A percentile compares a stretch with the other conserved stretches of the same genome.
Evolutionary conservation across 2,797 vertebrate species (phyloP).

Genomic region (Morus bassanus): DNA sequence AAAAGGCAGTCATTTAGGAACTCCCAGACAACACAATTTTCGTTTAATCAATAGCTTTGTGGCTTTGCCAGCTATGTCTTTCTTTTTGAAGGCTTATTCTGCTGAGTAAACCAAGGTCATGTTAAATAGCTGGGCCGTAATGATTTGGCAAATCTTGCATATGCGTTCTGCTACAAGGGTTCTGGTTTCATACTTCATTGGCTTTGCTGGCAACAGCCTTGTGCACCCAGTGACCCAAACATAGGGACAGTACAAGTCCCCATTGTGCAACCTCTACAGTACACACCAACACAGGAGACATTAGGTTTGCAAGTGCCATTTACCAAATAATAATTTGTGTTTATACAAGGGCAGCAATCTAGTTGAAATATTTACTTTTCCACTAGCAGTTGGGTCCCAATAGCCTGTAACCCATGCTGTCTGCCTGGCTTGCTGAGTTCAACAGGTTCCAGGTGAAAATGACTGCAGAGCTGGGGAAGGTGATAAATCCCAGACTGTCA

Average conservation of each 20-base stretch:
- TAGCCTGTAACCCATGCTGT: conserved; percentile 5
- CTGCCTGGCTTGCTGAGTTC: conserved; percentile 28
- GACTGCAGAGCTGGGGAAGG: not conserved
- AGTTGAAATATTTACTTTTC: conserved; percentile 33
- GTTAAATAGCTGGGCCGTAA: conserved; percentile 62
- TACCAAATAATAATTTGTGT: conserved; percentile 47
- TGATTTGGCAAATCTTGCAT: conserved; percentile 59
- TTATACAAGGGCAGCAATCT: conserved; percentile 14
- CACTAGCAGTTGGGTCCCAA: conserved; percentile 4
- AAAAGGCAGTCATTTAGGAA: not conserved
- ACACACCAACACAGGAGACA: conserved; percentile 45
- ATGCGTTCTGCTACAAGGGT: conserved; percentile 36
- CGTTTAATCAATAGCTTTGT: conserved; percentile 55
- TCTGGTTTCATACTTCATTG: conserved; percentile 64
- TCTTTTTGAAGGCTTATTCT: conserved; percentile 40
- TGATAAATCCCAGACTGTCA: conserved; percentile 49
- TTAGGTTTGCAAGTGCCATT: conserved; percentile 47
- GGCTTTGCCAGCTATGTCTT: conserved; percentile 45
- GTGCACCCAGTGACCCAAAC: conserved; percentile 43
- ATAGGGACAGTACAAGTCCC: conserved; percentile 18
- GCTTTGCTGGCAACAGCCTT: conserved; percentile 39
- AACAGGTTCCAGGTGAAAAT: conserved; percentile 46
- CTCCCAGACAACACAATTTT: conserved; percentile 52
- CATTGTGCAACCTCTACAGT: conserved; percentile 57
- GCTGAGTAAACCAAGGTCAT: conserved; percentile 56